phyloP scores from a whole-genome alignment of 1,140 invertebrate species.

The Brachionus asplanchnoidis region DNA sequence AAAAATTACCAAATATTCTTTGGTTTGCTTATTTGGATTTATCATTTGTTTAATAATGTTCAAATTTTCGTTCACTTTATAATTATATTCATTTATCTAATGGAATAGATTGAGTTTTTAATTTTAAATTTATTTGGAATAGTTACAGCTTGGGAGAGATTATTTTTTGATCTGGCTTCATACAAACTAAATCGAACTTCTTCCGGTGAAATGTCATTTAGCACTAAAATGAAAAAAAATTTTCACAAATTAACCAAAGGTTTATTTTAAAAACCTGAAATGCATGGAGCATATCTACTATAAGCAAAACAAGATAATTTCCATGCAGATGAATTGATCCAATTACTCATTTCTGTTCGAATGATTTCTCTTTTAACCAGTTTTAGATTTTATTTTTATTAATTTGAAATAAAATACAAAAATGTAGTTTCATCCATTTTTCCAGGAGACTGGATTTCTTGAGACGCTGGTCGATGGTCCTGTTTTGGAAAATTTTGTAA shows the following conservation, averaged over 20 bases:
- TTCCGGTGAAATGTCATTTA: background rate
- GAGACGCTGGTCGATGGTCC: background rate
- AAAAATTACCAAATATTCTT: constrained; percentile 2
- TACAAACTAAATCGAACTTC: constrained; percentile 23
- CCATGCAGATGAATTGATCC: constrained; percentile 11
- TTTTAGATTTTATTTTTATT: too few relatives aligned
- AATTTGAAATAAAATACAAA: background rate
- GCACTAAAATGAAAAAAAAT: background rate
- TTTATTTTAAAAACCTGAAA: background rate
- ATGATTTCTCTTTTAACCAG: background rate
- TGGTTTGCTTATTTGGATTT: constrained; percentile 3
- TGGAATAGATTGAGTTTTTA: background rate
- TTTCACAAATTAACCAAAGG: background rate
- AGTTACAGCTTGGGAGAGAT: background rate
- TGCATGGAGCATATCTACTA: background rate
- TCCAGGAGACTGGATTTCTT: background rate
- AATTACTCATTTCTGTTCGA: background rate
- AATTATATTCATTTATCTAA: background rate
- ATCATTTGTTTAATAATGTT: constrained; percentile 27
- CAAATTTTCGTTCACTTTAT: background rate
- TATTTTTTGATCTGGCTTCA: constrained; percentile 31
- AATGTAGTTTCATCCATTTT: background rate
- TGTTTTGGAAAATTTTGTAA: background rate
- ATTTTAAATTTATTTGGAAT: background rate
- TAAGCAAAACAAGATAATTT: constrained; percentile 25